Conservation (phyloP, 1,140 invertebrate species). For the Dreissena polymorpha region DNA sequence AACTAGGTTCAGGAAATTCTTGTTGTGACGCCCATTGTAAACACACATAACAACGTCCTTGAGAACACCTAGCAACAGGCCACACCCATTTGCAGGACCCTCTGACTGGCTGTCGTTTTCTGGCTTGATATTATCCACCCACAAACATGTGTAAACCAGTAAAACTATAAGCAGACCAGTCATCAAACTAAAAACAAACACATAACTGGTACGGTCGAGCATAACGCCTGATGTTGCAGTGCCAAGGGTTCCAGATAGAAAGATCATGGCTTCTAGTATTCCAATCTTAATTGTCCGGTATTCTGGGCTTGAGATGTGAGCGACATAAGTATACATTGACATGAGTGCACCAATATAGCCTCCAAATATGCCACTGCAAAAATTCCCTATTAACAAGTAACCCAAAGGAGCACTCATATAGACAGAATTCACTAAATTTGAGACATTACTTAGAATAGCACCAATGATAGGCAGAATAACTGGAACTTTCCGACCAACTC, state of each 20-base stretch:
- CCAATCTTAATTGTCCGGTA: slow-evolving; percentile 91
- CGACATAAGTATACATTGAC: slow-evolving; percentile 94
- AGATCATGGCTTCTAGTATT: slow-evolving; percentile 86
- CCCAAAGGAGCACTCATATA: slow-evolving; percentile 69
- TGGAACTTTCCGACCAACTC: slow-evolving; percentile 89
- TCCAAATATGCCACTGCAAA: slow-evolving; percentile 84
- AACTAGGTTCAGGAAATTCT: slow-evolving; percentile 69
- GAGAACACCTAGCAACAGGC: background rate
- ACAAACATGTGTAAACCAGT: slow-evolving; percentile 77
- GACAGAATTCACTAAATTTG: slow-evolving; percentile 88
- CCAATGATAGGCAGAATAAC: slow-evolving; percentile 91
- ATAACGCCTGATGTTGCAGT: slow-evolving; percentile 79
- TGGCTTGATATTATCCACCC: slow-evolving; percentile 68
- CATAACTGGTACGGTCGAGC: slow-evolving; percentile 73
- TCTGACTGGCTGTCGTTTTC: background rate
- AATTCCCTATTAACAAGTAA: slow-evolving; percentile 77
- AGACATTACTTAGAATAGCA: slow-evolving; percentile 88
- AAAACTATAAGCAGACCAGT: slow-evolving; percentile 69
- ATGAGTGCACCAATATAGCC: slow-evolving; percentile 94
- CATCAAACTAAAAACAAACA: slow-evolving; percentile 75
- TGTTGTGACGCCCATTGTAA: slow-evolving; percentile 70
- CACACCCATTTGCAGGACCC: background rate
- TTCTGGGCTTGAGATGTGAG: slow-evolving; percentile 90
- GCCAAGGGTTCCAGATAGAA: slow-evolving; percentile 79
- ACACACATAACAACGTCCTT: slow-evolving; percentile 73